Evolutionary conservation across 1,140 invertebrate genomes (phyloP).

Genomic region (Drosophila baimaii): DNA sequence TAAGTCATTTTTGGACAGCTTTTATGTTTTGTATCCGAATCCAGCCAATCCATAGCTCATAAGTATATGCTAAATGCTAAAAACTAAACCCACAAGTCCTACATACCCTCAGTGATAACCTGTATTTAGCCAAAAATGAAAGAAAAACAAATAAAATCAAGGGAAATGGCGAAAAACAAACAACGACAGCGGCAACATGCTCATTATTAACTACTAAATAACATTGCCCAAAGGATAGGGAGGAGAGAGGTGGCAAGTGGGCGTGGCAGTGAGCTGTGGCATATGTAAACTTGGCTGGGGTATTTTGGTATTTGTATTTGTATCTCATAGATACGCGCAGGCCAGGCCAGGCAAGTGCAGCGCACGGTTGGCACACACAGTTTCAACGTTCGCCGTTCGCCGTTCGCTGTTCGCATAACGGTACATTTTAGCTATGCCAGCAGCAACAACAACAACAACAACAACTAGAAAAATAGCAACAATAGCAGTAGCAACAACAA

Average conservation of each 20-base stretch:
- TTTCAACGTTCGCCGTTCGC: constrained; percentile 14
- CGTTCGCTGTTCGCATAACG: constrained; percentile 57
- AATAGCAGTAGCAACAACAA: constrained; percentile 24
- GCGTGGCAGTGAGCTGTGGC: constrained; percentile 35
- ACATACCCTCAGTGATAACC: constrained; percentile 3
- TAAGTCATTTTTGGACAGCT: too few species aligned
- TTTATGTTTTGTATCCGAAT: too few species aligned
- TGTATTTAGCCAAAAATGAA: background rate
- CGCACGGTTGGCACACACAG: constrained; percentile 18
- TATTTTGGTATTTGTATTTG: constrained; percentile 55
- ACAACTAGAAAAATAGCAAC: constrained; percentile 1
- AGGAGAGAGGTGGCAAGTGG: background rate
- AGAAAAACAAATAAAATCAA: constrained; percentile 3
- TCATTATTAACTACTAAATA: constrained; percentile 83
- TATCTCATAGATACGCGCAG: constrained; percentile 77
- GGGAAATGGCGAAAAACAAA: constrained; percentile 55
- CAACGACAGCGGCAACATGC: constrained; percentile 77
- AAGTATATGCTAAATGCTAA: too few species aligned
- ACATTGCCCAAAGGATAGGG: constrained; percentile 64
- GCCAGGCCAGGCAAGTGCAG: constrained; percentile 15
- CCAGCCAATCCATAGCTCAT: too few species aligned
- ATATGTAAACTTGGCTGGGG: constrained; percentile 65
- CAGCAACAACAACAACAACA: constrained; percentile 20
- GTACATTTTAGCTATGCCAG: constrained; percentile 74
- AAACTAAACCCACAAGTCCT: background rate